Base-by-base conservation (phyloP, 2,113 vertebrate genomes). In the Carollia perspicillata region DNA sequence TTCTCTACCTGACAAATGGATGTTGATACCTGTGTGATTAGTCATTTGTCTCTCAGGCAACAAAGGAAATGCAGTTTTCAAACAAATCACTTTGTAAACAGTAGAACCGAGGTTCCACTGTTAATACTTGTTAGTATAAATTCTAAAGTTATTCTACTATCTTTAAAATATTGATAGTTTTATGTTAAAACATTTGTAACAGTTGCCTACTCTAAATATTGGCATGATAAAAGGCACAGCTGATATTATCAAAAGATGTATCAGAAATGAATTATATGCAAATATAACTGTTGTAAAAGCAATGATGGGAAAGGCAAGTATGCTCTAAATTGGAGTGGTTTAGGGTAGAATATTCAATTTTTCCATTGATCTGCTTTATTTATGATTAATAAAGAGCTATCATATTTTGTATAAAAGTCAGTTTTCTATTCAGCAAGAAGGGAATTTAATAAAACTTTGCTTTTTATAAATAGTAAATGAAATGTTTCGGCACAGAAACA, bases 291-390 rank as follows among this genome's bases (percentile, higher is more conserved):
- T 44, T 75, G 0, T 69, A 83, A 94, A 92, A 28, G 28, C 14
- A 87, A 74, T 78, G 10, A 83, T 66, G 8, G 7, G 7, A 47
- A 28, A 84, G 40, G 47, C 51, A 35, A 77, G 20, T 55, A 40
- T 17, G 69, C 8, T 90, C 23, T 84, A 75, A 80, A 75, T 12
- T 89, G 22, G 8, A 6, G 2, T 63, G 18, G 77, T 55, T 74
- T 79, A 79, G 94, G 5, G 6, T 75, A 80, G 55, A 93, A 74
- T 92, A 51, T 93, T 93, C 44, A 75, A 11, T 81, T 89, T 95
- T 77, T 20, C 53, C 84, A 44, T 51, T 12, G 10, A 58, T 88
- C 12, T 81, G 33, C 12, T 81, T 85, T 96, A 89, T 65, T 37
- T 83, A 1, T 85, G 86, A 69, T 94, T 90, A 13, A 37, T n/a